phyloP scores from a whole-genome alignment of 92 coral and sea anemone genomes.

The Pocillopora grandis region DNA sequence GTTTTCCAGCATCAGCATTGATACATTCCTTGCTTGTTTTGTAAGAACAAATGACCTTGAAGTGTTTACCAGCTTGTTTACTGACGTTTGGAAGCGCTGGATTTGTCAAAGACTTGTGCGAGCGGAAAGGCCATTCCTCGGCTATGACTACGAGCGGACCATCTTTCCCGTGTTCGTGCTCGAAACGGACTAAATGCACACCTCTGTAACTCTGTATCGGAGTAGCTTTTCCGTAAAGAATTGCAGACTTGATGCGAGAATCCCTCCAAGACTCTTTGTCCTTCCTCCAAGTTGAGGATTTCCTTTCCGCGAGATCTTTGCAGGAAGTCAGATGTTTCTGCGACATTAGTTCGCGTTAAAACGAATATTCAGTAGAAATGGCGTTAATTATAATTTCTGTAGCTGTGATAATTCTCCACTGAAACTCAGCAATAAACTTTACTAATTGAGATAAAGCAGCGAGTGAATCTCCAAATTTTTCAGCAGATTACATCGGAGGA shows the following conservation, averaged over 20 bases:
- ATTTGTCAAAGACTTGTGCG: background rate
- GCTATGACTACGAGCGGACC: conserved; percentile 60
- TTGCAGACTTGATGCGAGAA: conserved; percentile 44
- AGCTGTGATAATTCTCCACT: background rate
- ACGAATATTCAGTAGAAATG: background rate
- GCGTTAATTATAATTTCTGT: background rate
- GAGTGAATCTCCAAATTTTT: no score
- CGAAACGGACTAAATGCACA: conserved; percentile 47
- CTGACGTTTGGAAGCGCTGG: conserved; percentile 12
- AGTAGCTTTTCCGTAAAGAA: conserved; percentile 54
- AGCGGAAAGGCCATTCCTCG: conserved; percentile 39
- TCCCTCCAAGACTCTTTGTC: background rate
- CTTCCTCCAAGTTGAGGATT: background rate
- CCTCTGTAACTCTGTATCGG: conserved; percentile 45
- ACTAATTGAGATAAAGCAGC: background rate
- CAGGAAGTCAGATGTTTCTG: background rate
- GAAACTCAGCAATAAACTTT: background rate
- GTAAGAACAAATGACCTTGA: conserved; percentile 34
- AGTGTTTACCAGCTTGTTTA: conserved; percentile 37
- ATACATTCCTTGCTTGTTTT: conserved; percentile 19
- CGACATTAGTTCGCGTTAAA: conserved; percentile 11
- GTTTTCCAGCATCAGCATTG: background rate
- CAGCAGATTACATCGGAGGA: no score
- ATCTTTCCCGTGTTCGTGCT: conserved; percentile 41
- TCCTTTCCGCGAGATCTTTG: background rate